phyloP scores from a whole-genome alignment of 1,140 invertebrate species.

The Lasioglossum baleicum region DNA sequence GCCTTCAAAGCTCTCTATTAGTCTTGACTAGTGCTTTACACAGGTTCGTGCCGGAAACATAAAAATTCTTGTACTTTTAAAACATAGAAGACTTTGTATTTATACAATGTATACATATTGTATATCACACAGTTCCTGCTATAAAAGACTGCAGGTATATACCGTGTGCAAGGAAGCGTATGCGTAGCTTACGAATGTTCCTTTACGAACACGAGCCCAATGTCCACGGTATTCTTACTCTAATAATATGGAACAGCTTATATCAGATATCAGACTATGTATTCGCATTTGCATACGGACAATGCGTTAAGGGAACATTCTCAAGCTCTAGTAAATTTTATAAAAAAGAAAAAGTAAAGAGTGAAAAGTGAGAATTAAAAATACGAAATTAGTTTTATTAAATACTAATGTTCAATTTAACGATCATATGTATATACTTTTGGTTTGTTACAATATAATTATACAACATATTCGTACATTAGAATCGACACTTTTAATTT shows the following conservation, averaged over 20 bases:
- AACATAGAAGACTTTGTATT: constrained; percentile 28
- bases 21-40: constrained; percentile 81
- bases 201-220: constrained; percentile 16
- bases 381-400: constrained; percentile 35
- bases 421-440: constrained; percentile 18
- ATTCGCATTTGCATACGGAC: neutral
- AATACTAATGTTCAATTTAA: constrained; percentile 40
- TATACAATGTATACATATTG: constrained; percentile 4
- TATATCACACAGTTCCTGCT: constrained; percentile 44
- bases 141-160: constrained; percentile 31
- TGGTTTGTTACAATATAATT: constrained; percentile 26
- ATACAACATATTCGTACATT: constrained; percentile 13
- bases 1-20: constrained; percentile 81
- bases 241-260: neutral
- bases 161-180: constrained; percentile 10
- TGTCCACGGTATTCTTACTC: neutral
- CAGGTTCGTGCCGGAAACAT: constrained; percentile 80
- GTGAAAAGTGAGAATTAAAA: constrained; percentile 3
- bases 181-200: constrained; percentile 33
- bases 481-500: constrained; percentile 18
- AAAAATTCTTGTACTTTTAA: constrained; percentile 56
- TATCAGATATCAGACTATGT: no score
- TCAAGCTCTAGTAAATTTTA: constrained; percentile 21
- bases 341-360: constrained; percentile 24
- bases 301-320: constrained; percentile 20